Conservation (phyloP, 92 coral and sea anemone species). For the Zoanthus sociatus region DNA sequence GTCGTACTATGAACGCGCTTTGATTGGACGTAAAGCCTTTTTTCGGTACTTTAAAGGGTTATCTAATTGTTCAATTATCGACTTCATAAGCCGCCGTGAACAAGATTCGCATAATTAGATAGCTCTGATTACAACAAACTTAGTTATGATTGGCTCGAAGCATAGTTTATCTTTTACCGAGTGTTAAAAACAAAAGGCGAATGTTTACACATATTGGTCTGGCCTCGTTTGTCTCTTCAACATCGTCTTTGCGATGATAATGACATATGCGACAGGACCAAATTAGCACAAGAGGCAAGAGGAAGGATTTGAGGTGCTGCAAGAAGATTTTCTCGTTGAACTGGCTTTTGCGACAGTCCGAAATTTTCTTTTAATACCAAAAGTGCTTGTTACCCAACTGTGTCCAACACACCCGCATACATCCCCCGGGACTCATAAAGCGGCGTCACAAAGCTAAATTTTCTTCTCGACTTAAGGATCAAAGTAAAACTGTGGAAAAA, state of each 20-base stretch:
- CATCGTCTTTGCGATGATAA: constrained; percentile 9
- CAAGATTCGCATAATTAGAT: constrained; percentile 15
- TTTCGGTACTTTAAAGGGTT: constrained; percentile 41
- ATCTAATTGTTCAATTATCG: constrained; percentile 46
- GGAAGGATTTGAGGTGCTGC: background rate
- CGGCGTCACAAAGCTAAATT: constrained; percentile 80
- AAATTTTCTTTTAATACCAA: background rate
- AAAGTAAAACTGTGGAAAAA: constrained; percentile 66
- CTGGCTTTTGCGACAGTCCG: background rate
- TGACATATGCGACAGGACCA: background rate
- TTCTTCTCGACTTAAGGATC: constrained; percentile 76
- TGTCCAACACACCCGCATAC: background rate
- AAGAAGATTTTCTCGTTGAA: constrained; percentile 1
- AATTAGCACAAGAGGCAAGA: background rate
- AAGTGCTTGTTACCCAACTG: constrained; percentile 30
- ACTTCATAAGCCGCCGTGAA: constrained; percentile 46
- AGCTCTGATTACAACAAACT: constrained; percentile 32
- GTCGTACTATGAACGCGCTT: constrained; percentile 5
- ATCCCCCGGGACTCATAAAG: constrained; percentile 61
- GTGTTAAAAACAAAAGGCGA: constrained; percentile 14
- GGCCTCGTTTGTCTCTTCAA: constrained; percentile 3
- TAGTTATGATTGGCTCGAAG: constrained; percentile 27
- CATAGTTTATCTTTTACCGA: background rate
- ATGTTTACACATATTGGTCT: constrained; percentile 30
- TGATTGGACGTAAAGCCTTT: constrained; percentile 33